Percentiles rank a stretch among this genome's conserved stretches.
Conservation (phyloP, 2,888 invertebrate species). For the Himalopsyche anomala region DNA sequence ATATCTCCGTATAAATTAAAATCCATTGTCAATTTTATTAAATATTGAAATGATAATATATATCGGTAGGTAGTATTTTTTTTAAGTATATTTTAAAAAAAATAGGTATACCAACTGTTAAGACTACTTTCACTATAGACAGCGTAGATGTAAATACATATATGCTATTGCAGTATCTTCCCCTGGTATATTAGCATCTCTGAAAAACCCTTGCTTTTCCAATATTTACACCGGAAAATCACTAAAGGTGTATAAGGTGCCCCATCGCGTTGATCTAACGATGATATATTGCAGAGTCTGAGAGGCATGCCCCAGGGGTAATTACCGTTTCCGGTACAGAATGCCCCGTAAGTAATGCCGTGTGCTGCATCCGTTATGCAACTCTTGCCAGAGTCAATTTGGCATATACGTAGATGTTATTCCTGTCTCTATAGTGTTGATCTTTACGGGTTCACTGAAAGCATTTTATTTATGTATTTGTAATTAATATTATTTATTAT, state of each 20-base stretch:
- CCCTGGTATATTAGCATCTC: not conserved
- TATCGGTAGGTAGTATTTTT: no score
- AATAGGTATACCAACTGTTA: no score
- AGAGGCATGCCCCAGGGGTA: constrained; percentile 47
- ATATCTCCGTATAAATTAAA: no score
- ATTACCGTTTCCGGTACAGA: constrained; percentile 44
- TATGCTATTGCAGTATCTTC: no score
- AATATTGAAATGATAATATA: no score
- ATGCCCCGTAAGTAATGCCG: not conserved
- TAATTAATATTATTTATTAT: not conserved
- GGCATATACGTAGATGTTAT: not conserved
- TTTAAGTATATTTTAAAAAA: no score
- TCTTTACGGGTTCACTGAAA: not conserved
- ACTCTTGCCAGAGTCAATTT: constrained; percentile 13
- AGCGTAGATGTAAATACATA: no score
- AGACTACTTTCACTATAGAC: no score
- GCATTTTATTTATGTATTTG: not conserved
- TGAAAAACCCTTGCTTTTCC: constrained; percentile 2
- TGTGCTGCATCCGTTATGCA: constrained; percentile 45
- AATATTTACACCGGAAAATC: constrained; percentile 26
- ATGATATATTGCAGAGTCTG: constrained; percentile 56
- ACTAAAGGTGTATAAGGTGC: constrained; percentile 37
- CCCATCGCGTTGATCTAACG: constrained; percentile 52
- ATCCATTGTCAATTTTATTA: no score
- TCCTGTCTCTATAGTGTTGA: not conserved